Evolutionary conservation across 2,797 vertebrate species (phyloP).

Genomic region (Enteromius argenteus): DNA sequence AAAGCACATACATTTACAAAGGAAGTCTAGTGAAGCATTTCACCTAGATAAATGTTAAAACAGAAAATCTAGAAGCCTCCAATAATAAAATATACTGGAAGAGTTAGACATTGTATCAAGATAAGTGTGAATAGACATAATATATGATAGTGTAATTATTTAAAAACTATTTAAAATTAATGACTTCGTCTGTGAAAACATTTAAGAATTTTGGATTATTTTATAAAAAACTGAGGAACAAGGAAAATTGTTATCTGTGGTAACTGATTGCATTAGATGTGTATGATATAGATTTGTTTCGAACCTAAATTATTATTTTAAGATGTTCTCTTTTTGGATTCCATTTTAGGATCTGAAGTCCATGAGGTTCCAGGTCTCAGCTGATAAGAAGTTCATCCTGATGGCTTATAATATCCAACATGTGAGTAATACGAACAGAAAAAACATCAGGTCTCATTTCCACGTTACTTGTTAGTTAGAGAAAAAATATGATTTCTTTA

Average conservation of each 20-base stretch:
- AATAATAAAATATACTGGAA: not conserved
- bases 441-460: not conserved
- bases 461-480: slow-evolving; percentile 16
- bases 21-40: not conserved
- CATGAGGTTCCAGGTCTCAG: slow-evolving; percentile 80
- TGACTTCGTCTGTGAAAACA: too few species aligned
- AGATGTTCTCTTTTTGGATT: not conserved
- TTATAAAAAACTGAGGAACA: not conserved
- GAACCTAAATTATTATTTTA: not conserved
- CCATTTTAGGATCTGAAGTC: slow-evolving; percentile 75
- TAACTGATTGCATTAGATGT: not conserved
- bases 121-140: not conserved
- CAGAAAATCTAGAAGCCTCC: not conserved
- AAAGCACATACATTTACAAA: not conserved
- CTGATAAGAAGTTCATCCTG: slow-evolving; percentile 83
- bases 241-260: not conserved
- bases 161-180: not conserved
- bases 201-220: not conserved
- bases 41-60: not conserved
- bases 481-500: not conserved
- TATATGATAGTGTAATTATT: not conserved
- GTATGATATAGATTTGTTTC: not conserved
- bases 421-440: slow-evolving; percentile 71
- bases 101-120: not conserved
- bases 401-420: slow-evolving; percentile 80